Base-by-base conservation (phyloP, 2,888 invertebrate species). In the Phyllotreta striolata region DNA sequence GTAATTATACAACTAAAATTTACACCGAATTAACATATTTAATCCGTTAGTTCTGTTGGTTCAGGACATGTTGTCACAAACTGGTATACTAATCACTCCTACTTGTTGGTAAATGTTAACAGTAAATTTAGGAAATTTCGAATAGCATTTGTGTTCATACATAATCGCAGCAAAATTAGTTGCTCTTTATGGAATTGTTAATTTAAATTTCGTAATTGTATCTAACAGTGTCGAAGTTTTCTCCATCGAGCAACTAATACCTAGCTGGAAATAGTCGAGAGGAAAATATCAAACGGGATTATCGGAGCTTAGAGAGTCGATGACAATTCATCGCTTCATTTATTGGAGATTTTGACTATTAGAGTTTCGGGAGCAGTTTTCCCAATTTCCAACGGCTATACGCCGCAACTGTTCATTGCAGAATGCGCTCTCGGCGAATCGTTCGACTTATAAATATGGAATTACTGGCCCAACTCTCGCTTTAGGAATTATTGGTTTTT, bases 251-350 rank as follows among this genome's bases (percentile, higher is more conserved):
- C n/a, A 49, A 6, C 49, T 37, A 56, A 56, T 56, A 9, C 44
- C 12, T 9, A 44, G n/a, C 38, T 56, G 4, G 10, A 44, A 24
- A 37, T 12, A 44, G 52, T 44, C 63, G 68, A 68, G 70, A 71
- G 73, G 67, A 70, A 72, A 73, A 66, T 65, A 70, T 72, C 68
- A 62, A 24, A 64, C 57, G 63, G 68, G 72, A 73, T 72, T 70
- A 67, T 66, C 59, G 54, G 71, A 12, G 76, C 74, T 76, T 76
- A 74, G 70, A 70, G 24, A 72, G 64, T 74, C 76, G 76, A 76
- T 76, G 77, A 76, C 76, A 77, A 76, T 76, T 76, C 76, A 76
- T 76, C 71, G 77, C 75, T 76, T 75, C 73, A 73, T 75, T 77
- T 74, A 75, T 74, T 73, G 71, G 71, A 64, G 73, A 75, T 74